A percentile compares a stretch with the other conserved stretches of the same genome.
phyloP scores from a whole-genome alignment of 2,113 vertebrate species.

The Percina caprodes region DNA sequence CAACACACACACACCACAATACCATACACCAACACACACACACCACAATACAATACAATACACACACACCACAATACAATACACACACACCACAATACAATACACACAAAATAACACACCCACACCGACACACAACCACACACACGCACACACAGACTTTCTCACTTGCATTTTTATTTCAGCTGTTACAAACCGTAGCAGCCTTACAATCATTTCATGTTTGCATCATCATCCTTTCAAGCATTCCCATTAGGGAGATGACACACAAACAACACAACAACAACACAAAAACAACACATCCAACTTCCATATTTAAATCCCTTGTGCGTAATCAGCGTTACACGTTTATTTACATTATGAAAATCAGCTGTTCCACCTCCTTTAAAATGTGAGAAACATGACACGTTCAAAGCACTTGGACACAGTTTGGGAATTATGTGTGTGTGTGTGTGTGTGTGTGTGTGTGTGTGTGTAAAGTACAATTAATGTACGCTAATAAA shows the following conservation, averaged over 20 bases:
- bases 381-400: conserved; percentile 25
- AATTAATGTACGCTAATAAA: too few species aligned
- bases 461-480: too few species aligned
- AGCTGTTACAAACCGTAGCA: conserved; percentile 90
- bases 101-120: too few species aligned
- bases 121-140: too few species aligned
- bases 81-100: too few species aligned
- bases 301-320: conserved; percentile 21
- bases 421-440: background rate
- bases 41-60: too few species aligned
- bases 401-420: conserved; percentile 12
- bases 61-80: too few species aligned
- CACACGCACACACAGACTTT: background rate
- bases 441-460: too few species aligned
- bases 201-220: conserved; percentile 78
- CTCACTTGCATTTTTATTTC: conserved; percentile 82
- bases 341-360: conserved; percentile 52
- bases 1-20: too few species aligned
- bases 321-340: conserved; percentile 66
- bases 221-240: conserved; percentile 57
- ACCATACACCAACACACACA: too few species aligned
- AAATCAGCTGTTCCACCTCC: conserved; percentile 18
- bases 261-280: too few species aligned
- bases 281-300: too few species aligned
- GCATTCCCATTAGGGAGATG: conserved; percentile 56